Percentiles rank a stretch among this genome's conserved stretches.
Evolutionary conservation across 2,888 invertebrate genomes (phyloP).

Genomic region (Acleris emargana): DNA sequence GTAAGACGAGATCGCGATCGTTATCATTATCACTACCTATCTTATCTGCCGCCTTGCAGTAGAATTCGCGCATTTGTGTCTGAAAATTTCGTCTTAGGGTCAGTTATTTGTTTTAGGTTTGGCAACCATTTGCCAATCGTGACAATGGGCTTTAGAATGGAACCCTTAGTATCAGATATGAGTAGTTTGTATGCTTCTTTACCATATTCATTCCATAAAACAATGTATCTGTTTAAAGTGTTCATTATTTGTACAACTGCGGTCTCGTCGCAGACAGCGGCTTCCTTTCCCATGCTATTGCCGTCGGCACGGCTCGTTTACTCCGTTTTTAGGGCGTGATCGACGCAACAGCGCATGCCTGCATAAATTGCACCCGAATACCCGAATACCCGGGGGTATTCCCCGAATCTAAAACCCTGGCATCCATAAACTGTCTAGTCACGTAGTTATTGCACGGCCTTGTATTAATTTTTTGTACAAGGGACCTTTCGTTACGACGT

Average conservation of each 20-base stretch:
- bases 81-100: too few relatives aligned
- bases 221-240: conserved; percentile 5
- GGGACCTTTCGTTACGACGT: conserved; percentile 44
- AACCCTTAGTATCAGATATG: too few relatives aligned
- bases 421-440: conserved; percentile 37
- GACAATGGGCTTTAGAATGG: too few relatives aligned
- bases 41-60: too few relatives aligned
- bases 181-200: too few relatives aligned
- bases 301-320: conserved; percentile 67
- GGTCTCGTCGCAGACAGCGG: conserved; percentile 52
- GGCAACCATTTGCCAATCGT: too few relatives aligned
- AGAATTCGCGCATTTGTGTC: too few relatives aligned
- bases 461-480: conserved; percentile 61
- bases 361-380: conserved; percentile 72
- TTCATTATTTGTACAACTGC: conserved; percentile 52
- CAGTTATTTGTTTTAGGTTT: too few relatives aligned
- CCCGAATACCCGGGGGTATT: too few relatives aligned
- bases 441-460: conserved; percentile 57
- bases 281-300: conserved; percentile 73
- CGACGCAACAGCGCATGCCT: conserved; percentile 75
- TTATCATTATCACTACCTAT: too few relatives aligned
- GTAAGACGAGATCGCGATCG: too few relatives aligned
- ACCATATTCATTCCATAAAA: too few relatives aligned
- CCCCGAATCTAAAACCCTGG: conserved; percentile 43
- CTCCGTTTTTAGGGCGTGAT: conserved; percentile 79